Conservation (phyloP, 2,113 vertebrate genomes). For the Myiopsitta monachus region DNA sequence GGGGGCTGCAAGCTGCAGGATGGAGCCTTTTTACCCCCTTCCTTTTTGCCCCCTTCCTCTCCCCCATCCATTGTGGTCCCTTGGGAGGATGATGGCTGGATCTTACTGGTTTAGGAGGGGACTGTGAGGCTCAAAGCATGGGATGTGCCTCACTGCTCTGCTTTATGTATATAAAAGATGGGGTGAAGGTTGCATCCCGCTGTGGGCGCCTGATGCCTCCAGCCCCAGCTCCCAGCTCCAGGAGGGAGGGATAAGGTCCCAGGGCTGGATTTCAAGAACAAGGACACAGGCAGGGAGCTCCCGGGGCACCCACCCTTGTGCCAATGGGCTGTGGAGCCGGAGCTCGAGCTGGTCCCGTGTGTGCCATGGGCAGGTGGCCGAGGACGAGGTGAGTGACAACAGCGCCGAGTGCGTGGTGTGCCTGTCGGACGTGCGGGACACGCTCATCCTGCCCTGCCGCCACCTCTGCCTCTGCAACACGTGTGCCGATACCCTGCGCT, state of each 20-base stretch:
- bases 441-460: slow-evolving; percentile 94
- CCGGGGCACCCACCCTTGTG: accelerated
- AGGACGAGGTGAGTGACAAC: slow-evolving; percentile 97
- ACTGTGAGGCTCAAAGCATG: accelerated
- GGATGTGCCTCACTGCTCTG: neutral
- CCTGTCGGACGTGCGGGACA: slow-evolving; percentile 93
- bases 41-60: neutral
- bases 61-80: neutral
- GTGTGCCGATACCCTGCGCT: slow-evolving; percentile 93
- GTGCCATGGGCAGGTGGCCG: slow-evolving; percentile 78
- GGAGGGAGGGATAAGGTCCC: neutral
- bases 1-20: neutral
- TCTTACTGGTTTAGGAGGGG: neutral
- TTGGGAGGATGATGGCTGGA: neutral
- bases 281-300: neutral
- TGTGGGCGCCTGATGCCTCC: neutral
- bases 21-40: neutral
- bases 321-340: accelerated
- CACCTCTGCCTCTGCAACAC: slow-evolving; percentile 95
- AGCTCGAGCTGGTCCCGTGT: accelerated
- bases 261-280: neutral
- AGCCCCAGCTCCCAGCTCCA: neutral
- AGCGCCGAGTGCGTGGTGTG: slow-evolving; percentile 98
- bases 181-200: neutral
- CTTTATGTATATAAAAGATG: neutral